Evolutionary conservation across 2,888 invertebrate genomes (phyloP).

Genomic region (Achlya flavicornis): DNA sequence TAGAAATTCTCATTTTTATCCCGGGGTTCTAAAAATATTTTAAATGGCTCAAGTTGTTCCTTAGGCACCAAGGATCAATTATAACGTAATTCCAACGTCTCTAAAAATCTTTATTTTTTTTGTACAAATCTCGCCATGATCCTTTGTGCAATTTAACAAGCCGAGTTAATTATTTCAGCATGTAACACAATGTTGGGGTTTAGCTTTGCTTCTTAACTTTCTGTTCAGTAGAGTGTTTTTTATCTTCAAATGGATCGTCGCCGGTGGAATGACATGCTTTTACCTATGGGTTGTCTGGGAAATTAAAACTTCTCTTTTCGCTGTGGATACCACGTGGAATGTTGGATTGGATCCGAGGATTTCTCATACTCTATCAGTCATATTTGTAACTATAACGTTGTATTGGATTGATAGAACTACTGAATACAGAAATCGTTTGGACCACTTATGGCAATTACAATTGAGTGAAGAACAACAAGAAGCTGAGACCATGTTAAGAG

Average conservation of each 20-base stretch:
- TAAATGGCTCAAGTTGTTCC: no score
- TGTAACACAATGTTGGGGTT: slow-evolving; percentile 88
- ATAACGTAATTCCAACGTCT: no score
- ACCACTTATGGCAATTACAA: slow-evolving; percentile 88
- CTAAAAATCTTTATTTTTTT: no score
- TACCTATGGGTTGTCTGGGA: slow-evolving; percentile 89
- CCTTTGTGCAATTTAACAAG: neutral
- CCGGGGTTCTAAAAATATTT: no score
- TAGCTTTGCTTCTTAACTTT: slow-evolving; percentile 88
- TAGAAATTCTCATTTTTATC: no score
- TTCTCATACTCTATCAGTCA: slow-evolving; percentile 89
- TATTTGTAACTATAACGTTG: slow-evolving; percentile 89
- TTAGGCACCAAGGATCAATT: no score
- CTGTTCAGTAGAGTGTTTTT: slow-evolving; percentile 94
- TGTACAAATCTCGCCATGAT: no score
- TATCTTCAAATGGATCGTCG: slow-evolving; percentile 90
- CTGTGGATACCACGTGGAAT: slow-evolving; percentile 88
- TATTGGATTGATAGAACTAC: slow-evolving; percentile 95
- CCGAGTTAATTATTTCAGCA: slow-evolving; percentile 83
- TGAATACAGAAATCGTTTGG: slow-evolving; percentile 94
- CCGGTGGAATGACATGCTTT: slow-evolving; percentile 84
- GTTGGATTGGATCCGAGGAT: slow-evolving; percentile 86
- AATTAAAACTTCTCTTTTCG: slow-evolving; percentile 81
- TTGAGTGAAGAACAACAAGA: slow-evolving; percentile 93
- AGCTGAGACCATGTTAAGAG: slow-evolving; percentile 92